phyloP scores from a whole-genome alignment of 2,113 vertebrate species.

The Rhadina sibilatrix region DNA sequence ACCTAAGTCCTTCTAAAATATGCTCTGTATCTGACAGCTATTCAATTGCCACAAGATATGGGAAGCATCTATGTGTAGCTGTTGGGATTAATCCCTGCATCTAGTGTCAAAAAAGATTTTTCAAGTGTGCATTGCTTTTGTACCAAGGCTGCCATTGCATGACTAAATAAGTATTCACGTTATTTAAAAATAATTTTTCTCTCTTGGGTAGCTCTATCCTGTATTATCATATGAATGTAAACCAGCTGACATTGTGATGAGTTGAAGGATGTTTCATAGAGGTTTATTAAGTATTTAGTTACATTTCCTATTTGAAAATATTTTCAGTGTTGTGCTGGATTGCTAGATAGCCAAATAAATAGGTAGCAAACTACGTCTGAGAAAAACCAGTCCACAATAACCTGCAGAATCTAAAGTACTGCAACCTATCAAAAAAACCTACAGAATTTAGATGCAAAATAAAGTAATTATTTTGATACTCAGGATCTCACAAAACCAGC shows the following conservation, averaged over 20 bases:
- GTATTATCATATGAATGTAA: not conserved
- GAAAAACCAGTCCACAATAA: not conserved
- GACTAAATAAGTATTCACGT: not conserved
- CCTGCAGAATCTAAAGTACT: not conserved
- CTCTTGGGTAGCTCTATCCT: not conserved
- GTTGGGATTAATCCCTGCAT: not conserved
- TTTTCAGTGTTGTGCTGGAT: not conserved
- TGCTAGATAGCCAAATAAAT: not conserved
- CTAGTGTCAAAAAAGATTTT: not conserved
- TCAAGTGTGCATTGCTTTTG: not conserved
- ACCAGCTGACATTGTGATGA: not conserved
- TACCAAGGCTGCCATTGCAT: not conserved
- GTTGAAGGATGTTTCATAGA: not conserved
- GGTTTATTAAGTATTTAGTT: not conserved
- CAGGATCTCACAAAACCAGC: not conserved
- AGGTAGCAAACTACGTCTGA: not conserved
- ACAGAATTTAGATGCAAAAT: not conserved
- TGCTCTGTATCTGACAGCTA: not conserved
- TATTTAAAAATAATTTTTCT: not conserved
- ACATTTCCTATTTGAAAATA: not conserved
- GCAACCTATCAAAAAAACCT: not conserved
- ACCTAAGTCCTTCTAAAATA: not conserved
- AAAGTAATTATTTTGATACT: not conserved
- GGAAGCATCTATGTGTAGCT: not conserved
- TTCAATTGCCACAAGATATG: not conserved